Evolutionary conservation across 2,888 invertebrate genomes (phyloP).

Genomic region (Beris morrisii): DNA sequence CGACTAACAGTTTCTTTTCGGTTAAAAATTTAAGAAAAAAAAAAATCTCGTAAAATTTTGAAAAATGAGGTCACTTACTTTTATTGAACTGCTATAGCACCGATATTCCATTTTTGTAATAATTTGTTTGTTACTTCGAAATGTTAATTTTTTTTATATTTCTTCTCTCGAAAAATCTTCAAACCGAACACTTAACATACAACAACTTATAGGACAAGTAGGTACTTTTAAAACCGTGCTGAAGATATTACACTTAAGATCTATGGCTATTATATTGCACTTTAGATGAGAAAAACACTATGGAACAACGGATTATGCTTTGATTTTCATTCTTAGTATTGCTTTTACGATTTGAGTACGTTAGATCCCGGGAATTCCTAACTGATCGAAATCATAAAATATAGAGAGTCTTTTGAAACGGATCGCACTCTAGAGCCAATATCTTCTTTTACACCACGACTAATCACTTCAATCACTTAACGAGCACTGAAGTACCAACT

Average conservation of each 20-base stretch:
- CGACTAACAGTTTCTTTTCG: constrained; percentile 37
- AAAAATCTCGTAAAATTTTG: constrained; percentile 11
- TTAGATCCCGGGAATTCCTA: constrained; percentile 3
- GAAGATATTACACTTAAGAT: too few relatives aligned
- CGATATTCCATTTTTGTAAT: constrained; percentile 54
- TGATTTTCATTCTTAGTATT: too few relatives aligned
- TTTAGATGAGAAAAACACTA: too few relatives aligned
- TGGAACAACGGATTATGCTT: too few relatives aligned
- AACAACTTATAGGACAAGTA: constrained; percentile 3
- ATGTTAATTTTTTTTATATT: constrained; percentile 38
- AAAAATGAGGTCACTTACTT: constrained; percentile 56
- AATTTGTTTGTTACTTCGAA: constrained; percentile 2
- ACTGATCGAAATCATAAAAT: constrained; percentile 15
- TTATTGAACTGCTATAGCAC: constrained; percentile 55
- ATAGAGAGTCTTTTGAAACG: constrained; percentile 6
- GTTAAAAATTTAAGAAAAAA: constrained; percentile 31
- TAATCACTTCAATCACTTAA: constrained; percentile 32
- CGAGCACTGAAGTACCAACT: constrained; percentile 28
- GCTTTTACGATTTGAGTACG: not conserved
- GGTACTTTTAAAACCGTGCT: too few relatives aligned
- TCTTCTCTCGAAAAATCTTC: not conserved
- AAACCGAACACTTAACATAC: constrained; percentile 1
- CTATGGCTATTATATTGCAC: too few relatives aligned
- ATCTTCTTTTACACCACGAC: constrained; percentile 13
- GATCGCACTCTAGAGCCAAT: constrained; percentile 3